These are phyloP conservation scores for Agrenia bidenticulata DNA, from an alignment of 2,888 invertebrate genomes.

Conservation along the genomic window DNA sequence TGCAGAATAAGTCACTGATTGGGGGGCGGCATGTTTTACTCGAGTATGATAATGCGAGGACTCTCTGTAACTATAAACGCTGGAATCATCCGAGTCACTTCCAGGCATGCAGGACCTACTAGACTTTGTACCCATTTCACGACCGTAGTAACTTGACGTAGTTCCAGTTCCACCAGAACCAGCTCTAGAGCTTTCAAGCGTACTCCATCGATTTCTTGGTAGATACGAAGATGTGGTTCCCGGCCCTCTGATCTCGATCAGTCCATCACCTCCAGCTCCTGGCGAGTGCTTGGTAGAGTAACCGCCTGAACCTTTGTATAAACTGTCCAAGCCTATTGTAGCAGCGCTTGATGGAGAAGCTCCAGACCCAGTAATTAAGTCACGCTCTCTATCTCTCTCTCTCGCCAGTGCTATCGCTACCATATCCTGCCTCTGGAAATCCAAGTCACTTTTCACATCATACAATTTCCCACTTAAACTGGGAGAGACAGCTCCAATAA, in stretches of 20 bases:
- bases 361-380: slow-evolving; percentile 42
- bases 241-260: slow-evolving; percentile 14
- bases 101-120: slow-evolving; percentile 31
- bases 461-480: slow-evolving; percentile 26
- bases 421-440: slow-evolving; percentile 39
- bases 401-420: slow-evolving; percentile 42
- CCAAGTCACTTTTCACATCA: slow-evolving; percentile 30
- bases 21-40: slow-evolving; percentile 17
- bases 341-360: slow-evolving; percentile 34
- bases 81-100: slow-evolving; percentile 51
- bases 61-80: slow-evolving; percentile 31
- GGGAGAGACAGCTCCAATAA: slow-evolving; percentile 14
- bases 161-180: slow-evolving; percentile 18
- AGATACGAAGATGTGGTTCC: slow-evolving; percentile 37
- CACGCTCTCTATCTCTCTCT: slow-evolving; percentile 45
- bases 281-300: slow-evolving; percentile 13
- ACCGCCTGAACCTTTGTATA: slow-evolving; percentile 36
- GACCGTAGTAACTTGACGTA: background rate
- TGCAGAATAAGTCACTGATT: slow-evolving; percentile 21
- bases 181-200: slow-evolving; percentile 29
- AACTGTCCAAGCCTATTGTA: slow-evolving; percentile 44
- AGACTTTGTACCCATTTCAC: slow-evolving; percentile 14
- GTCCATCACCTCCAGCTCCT: slow-evolving; percentile 13
- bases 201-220: slow-evolving; percentile 37
- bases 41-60: slow-evolving; percentile 23